Conservation (phyloP, 35 echinoderm and acorn worm species). For the Lytechinus pictus region DNA sequence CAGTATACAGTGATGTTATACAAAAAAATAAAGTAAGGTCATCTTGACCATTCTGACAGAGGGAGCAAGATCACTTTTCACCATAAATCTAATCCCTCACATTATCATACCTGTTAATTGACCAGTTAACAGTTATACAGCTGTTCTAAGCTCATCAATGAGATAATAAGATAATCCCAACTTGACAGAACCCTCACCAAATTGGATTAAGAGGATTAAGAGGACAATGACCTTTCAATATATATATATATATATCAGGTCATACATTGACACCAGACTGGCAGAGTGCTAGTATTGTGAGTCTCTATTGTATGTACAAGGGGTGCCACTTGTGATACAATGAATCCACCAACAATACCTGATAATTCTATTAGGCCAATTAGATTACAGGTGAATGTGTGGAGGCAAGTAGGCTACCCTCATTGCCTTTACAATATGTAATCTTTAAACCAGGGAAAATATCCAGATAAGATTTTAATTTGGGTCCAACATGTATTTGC, state of each 20-base stretch:
- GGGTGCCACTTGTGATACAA: not conserved
- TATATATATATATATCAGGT: not conserved
- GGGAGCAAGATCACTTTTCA: no score
- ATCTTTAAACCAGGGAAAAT: not conserved
- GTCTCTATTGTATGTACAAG: no score
- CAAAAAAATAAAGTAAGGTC: no score
- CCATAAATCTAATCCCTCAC: no score
- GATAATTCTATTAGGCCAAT: not conserved
- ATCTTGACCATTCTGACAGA: no score
- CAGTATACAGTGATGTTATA: no score
- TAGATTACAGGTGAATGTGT: not conserved
- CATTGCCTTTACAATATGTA: not conserved
- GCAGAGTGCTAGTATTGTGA: no score
- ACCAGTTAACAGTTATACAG: not conserved
- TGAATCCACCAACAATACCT: not conserved
- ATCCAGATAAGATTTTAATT: not conserved
- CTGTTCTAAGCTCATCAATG: not conserved
- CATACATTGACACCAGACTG: not conserved
- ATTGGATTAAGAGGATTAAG: not conserved
- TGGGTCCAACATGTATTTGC: not conserved
- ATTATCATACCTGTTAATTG: not conserved
- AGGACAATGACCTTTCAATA: not conserved
- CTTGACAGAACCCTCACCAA: not conserved
- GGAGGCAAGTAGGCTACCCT: no score
- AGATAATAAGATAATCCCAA: not conserved